These are phyloP conservation scores for Cybosia mesomella DNA, from an alignment of 2,888 invertebrate species.

Conservation along the genomic window DNA sequence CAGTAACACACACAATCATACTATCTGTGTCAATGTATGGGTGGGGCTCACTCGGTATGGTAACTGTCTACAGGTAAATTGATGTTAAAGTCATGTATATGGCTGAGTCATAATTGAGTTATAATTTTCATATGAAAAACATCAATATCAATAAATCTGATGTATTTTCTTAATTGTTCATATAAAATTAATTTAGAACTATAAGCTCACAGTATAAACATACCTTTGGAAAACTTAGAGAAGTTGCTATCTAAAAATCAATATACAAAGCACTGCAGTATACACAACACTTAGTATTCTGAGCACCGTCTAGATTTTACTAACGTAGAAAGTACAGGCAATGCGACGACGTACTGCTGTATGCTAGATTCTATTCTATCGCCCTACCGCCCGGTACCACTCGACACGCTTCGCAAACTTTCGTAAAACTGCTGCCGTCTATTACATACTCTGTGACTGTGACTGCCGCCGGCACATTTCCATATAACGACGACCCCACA, in stretches of 20 bases:
- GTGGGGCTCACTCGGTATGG: conserved; percentile 35
- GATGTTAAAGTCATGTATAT: neutral
- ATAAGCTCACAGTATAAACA: neutral
- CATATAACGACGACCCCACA: conserved; percentile 59
- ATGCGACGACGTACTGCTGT: conserved; percentile 42
- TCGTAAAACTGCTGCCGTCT: conserved; percentile 30
- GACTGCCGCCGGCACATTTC: conserved; percentile 33
- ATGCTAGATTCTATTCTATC: conserved; percentile 58
- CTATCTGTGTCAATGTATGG: conserved; percentile 44
- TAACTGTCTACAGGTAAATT: neutral
- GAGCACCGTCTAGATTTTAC: conserved; percentile 43
- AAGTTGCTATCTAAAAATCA: conserved; percentile 17
- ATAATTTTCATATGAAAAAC: neutral
- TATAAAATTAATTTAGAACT: neutral
- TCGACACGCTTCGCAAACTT: conserved; percentile 43
- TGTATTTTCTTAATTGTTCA: conserved; percentile 10
- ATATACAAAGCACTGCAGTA: conserved; percentile 25
- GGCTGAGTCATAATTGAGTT: neutral
- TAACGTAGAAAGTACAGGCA: conserved; percentile 53
- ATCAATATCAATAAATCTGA: neutral
- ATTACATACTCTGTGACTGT: conserved; percentile 21
- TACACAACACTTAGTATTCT: conserved; percentile 51
- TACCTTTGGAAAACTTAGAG: conserved; percentile 5
- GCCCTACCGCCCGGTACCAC: conserved; percentile 29
- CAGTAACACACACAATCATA: conserved; percentile 26